Percentiles rank a stretch among this genome's conserved stretches.
Conservation (phyloP, 2,797 vertebrate species). For the Thaleichthys pacificus region DNA sequence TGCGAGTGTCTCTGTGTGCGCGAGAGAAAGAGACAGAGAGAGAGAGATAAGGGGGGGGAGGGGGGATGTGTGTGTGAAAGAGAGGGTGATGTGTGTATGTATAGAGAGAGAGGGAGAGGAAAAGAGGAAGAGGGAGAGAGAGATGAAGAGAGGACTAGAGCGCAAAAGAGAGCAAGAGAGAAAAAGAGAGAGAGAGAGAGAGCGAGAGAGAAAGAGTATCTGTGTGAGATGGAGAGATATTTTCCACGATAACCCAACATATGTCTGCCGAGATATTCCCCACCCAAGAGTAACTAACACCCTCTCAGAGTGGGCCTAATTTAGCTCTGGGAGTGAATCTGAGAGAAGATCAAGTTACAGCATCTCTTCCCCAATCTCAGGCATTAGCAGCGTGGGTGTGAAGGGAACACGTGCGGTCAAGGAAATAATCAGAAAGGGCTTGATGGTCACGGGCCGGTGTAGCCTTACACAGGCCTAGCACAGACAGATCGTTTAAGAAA, state of each 20-base stretch:
- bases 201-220: background rate
- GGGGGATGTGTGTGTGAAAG: background rate
- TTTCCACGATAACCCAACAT: background rate
- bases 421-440: constrained; percentile 1
- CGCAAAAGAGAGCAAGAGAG: background rate
- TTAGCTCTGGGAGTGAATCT: background rate
- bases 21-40: too few relatives aligned
- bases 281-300: background rate
- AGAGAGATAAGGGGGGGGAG: too few relatives aligned
- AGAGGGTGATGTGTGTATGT: background rate
- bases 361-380: background rate
- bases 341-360: background rate
- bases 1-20: background rate
- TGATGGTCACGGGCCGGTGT: constrained; percentile 5
- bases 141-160: background rate
- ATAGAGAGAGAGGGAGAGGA: background rate
- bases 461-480: background rate
- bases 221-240: background rate
- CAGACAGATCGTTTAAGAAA: background rate
- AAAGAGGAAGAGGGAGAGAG: background rate
- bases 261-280: background rate
- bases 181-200: background rate
- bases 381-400: background rate
- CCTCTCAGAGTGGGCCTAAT: background rate
- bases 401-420: constrained; percentile 3